Base-by-base conservation (phyloP, 1,140 invertebrate species). In the Spodoptera litura region DNA sequence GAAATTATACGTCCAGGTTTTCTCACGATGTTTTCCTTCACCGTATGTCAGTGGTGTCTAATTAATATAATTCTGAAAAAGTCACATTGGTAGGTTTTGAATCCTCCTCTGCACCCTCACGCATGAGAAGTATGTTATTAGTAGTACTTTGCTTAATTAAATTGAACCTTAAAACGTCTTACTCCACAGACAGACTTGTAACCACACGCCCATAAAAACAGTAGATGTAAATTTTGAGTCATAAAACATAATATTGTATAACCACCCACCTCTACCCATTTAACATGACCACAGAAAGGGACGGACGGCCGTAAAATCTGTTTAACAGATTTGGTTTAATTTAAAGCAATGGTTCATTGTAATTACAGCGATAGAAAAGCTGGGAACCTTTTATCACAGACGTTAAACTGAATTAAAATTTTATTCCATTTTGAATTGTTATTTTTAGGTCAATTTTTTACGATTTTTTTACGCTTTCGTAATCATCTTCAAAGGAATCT, bases 301-400 rank as follows among this genome's bases (percentile, higher is more conserved):
- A 10, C 49, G 44, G 4, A 31, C 13, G 11, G 25, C 55, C 52
- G 31, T 72, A 35, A 72, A 72, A 53, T 53, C 66, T 53, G 49
- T 53, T 53, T 35, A 53, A 72, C 70, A 72, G 31, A 72, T 53
- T 72, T 31, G n/a, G 27, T 72, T 72, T 58, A 72, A 72, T 72
- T 72, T 56, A 72, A 35, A 58, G 53, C 68, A 72, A 27, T 72
- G 68, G 58, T 58, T 58, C 53, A 9, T 15, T 35, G 27, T 72
- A 72, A 72, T 72, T 72, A 72, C 70, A 1, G 25, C n/a, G 13
- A 31, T 56, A 56, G 55, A 61, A 35, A 61, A 61, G 58, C 58
- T 61, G 27, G 58, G 35, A 44, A 61, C 58, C 58, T 61, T 61
- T 61, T 13, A 35, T 61, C 27, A 35, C 27, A 31, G 58, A 61